Percentiles rank a stretch among this genome's conserved stretches.
phyloP scores from a whole-genome alignment of 2,888 invertebrate species.

The Gastracanthus pulcherrimus region DNA sequence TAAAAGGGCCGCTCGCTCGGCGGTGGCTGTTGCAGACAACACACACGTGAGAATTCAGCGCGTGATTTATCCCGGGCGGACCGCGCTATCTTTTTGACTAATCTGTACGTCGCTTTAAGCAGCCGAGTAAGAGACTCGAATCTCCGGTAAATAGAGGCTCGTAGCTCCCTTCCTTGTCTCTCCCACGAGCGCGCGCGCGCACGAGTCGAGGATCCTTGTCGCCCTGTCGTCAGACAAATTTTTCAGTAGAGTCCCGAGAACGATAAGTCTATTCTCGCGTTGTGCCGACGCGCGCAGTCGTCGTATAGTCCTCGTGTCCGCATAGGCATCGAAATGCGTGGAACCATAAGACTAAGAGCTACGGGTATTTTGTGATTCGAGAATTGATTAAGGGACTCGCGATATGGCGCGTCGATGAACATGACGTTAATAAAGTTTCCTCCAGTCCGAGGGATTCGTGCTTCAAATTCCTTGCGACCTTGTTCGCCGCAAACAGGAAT shows the following conservation, averaged over 20 bases:
- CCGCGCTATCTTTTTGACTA: conserved; percentile 45
- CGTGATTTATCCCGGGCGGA: conserved; percentile 27
- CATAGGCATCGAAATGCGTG: not conserved
- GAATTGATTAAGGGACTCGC: conserved; percentile 42
- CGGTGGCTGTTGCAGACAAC: not conserved
- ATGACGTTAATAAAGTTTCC: conserved; percentile 32
- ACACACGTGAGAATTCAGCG: conserved; percentile 8
- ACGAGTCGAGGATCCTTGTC: conserved; percentile 3
- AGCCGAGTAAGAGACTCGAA: conserved; percentile 1
- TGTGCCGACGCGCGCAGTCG: not conserved
- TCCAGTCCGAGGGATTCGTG: not conserved
- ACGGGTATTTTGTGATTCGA: conserved; percentile 10
- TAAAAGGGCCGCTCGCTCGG: conserved; percentile 1
- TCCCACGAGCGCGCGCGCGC: not conserved
- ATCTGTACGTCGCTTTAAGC: conserved; percentile 12
- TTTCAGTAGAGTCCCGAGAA: conserved; percentile 5
- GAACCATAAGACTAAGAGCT: conserved; percentile 2
- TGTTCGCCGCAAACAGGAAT: not conserved
- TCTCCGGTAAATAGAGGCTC: conserved; percentile 17
- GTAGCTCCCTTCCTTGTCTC: conserved; percentile 15
- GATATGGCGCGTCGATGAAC: conserved; percentile 12
- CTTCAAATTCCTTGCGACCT: conserved; percentile 7
- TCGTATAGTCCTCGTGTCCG: no score
- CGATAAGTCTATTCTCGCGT: conserved; percentile 37
- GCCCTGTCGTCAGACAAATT: conserved; percentile 26